Evolutionary conservation across 30 jellyfish, hydroid and myxozoan species (phyloP).

Genomic region (Cassiopea xamachana): DNA sequence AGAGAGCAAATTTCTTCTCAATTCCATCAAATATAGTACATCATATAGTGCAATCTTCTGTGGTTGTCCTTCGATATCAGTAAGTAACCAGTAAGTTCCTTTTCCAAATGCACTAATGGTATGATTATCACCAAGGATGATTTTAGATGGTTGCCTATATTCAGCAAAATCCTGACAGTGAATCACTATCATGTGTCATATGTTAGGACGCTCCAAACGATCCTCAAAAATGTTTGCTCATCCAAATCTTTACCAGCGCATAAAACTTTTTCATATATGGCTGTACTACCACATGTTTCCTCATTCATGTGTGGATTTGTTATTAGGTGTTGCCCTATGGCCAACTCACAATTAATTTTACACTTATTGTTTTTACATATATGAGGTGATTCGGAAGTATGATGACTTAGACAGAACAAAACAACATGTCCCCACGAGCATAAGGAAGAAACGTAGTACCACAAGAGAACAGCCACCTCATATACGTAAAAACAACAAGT

Average conservation of each 20-base stretch:
- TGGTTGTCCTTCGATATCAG: slow-evolving; percentile 38
- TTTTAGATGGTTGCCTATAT: slow-evolving; percentile 5
- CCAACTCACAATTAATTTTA: no score
- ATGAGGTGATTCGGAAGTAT: no score
- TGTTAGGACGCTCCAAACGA: slow-evolving; percentile 28
- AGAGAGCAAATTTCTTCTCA: slow-evolving; percentile 35
- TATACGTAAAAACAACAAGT: no score
- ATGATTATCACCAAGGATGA: slow-evolving; percentile 26
- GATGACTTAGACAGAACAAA: no score
- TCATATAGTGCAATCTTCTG: slow-evolving; percentile 32
- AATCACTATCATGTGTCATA: slow-evolving; percentile 21
- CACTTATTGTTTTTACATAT: no score
- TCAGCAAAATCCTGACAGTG: slow-evolving; percentile 29
- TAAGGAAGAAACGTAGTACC: no score
- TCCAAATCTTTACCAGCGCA: slow-evolving; percentile 1
- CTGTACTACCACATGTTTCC: neutral
- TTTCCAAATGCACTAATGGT: slow-evolving; percentile 38
- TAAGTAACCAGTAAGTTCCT: slow-evolving; percentile 24
- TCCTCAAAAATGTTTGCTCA: neutral
- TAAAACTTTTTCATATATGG: slow-evolving; percentile 6
- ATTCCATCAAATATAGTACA: slow-evolving; percentile 47
- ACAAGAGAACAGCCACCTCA: no score
- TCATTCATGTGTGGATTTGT: neutral
- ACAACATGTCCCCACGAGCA: no score
- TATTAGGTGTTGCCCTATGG: no score